These are phyloP conservation scores for Salminus brasiliensis DNA, from an alignment of 2,113 vertebrate species.

Conservation along the genomic window DNA sequence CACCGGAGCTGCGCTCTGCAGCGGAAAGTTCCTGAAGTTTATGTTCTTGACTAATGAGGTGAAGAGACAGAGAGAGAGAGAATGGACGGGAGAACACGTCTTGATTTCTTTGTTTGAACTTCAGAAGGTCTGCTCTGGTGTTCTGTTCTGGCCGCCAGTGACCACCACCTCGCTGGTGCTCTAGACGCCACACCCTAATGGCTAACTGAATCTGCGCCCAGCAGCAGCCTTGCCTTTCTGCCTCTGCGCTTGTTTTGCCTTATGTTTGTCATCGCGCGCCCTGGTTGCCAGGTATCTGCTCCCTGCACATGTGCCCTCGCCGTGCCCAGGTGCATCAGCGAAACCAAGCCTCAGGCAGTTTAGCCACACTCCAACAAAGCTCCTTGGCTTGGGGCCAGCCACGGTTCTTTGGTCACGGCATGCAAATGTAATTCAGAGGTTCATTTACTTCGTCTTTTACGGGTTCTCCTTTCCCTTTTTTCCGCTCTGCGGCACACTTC, in stretches of 20 bases:
- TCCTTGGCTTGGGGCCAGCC: not conserved
- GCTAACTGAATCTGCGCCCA: constrained; percentile 61
- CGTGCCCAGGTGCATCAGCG: constrained; percentile 24
- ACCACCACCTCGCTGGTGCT: constrained; percentile 58
- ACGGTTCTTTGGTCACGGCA: not conserved
- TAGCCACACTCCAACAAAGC: not conserved
- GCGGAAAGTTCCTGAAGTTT: constrained; percentile 53
- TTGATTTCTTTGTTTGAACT: constrained; percentile 57
- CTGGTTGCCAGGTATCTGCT: constrained; percentile 63
- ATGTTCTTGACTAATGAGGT: constrained; percentile 60
- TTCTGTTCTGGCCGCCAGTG: constrained; percentile 44
- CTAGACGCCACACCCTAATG: constrained; percentile 57
- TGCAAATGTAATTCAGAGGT: constrained; percentile 16
- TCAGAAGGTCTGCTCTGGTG: constrained; percentile 41
- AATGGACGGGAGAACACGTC: constrained; percentile 33
- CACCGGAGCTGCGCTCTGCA: constrained; percentile 15
- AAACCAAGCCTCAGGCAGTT: not conserved
- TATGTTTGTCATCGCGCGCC: constrained; percentile 65
- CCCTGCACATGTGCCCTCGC: constrained; percentile 51
- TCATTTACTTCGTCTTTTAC: constrained; percentile 13
- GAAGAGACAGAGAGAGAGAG: constrained; percentile 25
- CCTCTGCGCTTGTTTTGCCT: constrained; percentile 58
- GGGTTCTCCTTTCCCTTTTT: not conserved
- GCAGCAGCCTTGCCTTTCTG: constrained; percentile 65
- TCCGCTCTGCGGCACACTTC: not conserved